Conservation (phyloP, 2,797 vertebrate species). For the Enteromius radiatus region DNA sequence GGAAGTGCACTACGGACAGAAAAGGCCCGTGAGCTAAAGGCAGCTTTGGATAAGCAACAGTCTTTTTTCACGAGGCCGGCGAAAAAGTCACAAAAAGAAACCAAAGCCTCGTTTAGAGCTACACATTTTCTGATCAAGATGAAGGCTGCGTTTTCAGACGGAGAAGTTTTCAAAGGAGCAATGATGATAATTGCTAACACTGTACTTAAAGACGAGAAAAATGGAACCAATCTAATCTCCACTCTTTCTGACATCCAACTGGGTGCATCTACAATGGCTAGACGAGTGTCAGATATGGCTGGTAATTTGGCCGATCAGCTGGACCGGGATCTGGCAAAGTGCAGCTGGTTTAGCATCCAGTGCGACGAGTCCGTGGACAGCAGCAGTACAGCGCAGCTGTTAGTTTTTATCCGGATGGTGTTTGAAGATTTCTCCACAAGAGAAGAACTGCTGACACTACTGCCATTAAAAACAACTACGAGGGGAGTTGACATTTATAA, state of each 20-base stretch:
- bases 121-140: slow-evolving; percentile 23
- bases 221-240: slow-evolving; percentile 22
- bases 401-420: not conserved
- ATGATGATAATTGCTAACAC: slow-evolving; percentile 50
- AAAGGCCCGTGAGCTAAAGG: too few species aligned
- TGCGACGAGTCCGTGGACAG: slow-evolving; percentile 53
- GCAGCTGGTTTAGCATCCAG: slow-evolving; percentile 61
- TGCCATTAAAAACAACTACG: slow-evolving; percentile 52
- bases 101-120: not conserved
- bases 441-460: slow-evolving; percentile 52
- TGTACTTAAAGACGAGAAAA: slow-evolving; percentile 45
- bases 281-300: slow-evolving; percentile 47
- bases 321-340: slow-evolving; percentile 49
- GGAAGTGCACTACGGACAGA: too few species aligned
- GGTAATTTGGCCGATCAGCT: slow-evolving; percentile 49
- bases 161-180: slow-evolving; percentile 45
- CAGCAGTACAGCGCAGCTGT: slow-evolving; percentile 49
- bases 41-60: too few species aligned
- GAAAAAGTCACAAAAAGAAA: too few species aligned
- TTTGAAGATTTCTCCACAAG: slow-evolving; percentile 6
- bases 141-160: not conserved
- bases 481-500: slow-evolving; percentile 58
- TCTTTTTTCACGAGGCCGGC: too few species aligned
- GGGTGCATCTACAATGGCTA: slow-evolving; percentile 36
- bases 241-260: slow-evolving; percentile 51